Percentiles rank a stretch among this genome's conserved stretches.
phyloP scores from a whole-genome alignment of 2,888 invertebrate genomes.

The Gymnocheta viridis region DNA sequence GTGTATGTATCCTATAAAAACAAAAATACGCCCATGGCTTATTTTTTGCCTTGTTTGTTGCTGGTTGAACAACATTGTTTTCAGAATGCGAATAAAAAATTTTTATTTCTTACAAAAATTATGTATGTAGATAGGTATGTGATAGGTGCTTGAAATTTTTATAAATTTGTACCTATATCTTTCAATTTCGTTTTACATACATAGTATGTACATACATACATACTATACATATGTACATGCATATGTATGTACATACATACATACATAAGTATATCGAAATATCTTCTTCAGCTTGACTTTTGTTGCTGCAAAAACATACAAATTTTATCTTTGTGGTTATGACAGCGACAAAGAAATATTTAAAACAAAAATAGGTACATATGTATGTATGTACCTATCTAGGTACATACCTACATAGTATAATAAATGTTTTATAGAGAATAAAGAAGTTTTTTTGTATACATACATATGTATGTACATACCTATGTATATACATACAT shows the following conservation, averaged over 20 bases:
- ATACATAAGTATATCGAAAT: background rate
- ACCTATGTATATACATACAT: too few species aligned
- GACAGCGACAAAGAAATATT: background rate
- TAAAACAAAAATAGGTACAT: background rate
- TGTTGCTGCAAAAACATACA: background rate
- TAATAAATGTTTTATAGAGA: too few species aligned
- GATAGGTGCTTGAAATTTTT: background rate
- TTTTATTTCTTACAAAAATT: too few species aligned
- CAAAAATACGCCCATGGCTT: constrained; percentile 61
- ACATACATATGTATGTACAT: too few species aligned
- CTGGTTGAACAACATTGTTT: background rate
- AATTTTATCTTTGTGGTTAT: constrained; percentile 35
- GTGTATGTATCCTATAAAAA: constrained; percentile 65
- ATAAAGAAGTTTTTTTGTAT: too few species aligned
- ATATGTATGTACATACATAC: background rate
- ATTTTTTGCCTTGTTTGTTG: constrained; percentile 3
- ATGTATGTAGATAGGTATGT: background rate
- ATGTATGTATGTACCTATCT: background rate
- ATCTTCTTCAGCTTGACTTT: background rate
- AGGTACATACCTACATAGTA: background rate
- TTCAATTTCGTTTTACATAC: too few species aligned
- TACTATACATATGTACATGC: background rate
- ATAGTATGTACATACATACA: too few species aligned
- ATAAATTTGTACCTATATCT: too few species aligned
- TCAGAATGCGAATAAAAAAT: background rate